Evolutionary conservation across 1,140 invertebrate genomes (phyloP).

Genomic region (Drosophila kurseongensis): DNA sequence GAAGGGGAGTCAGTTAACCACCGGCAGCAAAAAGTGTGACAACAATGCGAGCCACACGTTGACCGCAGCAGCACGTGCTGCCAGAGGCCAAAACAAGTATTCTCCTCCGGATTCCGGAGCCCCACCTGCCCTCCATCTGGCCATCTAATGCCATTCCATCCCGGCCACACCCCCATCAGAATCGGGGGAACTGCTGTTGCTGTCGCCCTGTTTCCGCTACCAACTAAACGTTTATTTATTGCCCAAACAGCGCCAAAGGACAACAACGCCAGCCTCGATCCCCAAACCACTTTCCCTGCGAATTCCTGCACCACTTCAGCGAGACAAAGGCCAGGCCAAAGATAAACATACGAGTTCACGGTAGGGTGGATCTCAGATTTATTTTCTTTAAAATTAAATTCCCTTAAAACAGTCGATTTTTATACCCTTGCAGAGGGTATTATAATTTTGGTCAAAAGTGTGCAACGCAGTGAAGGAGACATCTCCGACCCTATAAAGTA

Average conservation of each 20-base stretch:
- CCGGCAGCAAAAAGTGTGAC: slow-evolving; percentile 66
- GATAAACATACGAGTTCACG: slow-evolving; percentile 70
- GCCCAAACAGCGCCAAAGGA: slow-evolving; percentile 79
- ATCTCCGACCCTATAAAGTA: no score
- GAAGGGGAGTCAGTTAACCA: slow-evolving; percentile 56
- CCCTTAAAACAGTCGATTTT: background rate
- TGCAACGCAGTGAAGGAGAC: no score
- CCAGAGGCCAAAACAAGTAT: slow-evolving; percentile 62
- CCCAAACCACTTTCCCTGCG: background rate
- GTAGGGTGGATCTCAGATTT: background rate
- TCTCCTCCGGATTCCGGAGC: background rate
- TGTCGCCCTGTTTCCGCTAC: slow-evolving; percentile 73
- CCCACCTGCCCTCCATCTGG: slow-evolving; percentile 1
- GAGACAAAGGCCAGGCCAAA: slow-evolving; percentile 76
- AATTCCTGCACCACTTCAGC: slow-evolving; percentile 63
- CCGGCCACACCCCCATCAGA: slow-evolving; percentile 6
- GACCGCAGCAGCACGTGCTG: slow-evolving; percentile 79
- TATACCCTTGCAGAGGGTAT: no score
- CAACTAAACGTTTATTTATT: slow-evolving; percentile 81
- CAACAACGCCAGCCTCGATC: slow-evolving; percentile 27
- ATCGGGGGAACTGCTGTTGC: slow-evolving; percentile 68
- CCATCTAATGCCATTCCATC: slow-evolving; percentile 8
- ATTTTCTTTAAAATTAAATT: background rate
- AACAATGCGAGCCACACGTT: slow-evolving; percentile 65
- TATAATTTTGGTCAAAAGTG: no score